Conservation (phyloP, 1,140 invertebrate species). For the Colletes latitarsis region DNA sequence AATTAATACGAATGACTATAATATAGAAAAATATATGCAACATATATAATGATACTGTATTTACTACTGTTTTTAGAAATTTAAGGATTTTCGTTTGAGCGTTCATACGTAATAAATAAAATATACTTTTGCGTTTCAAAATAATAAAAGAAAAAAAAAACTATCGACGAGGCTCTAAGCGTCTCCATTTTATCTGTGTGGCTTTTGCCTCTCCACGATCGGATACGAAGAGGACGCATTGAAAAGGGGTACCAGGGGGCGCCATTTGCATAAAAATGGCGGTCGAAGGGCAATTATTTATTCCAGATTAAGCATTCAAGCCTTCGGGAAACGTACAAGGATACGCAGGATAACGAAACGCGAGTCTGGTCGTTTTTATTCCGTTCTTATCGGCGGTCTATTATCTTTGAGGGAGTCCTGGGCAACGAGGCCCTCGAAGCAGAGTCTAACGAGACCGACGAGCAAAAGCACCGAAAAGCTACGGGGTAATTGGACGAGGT, state of each 20-base stretch:
- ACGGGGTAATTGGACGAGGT: constrained; percentile 11
- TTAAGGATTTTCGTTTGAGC: too few relatives aligned
- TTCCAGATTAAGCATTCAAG: neutral
- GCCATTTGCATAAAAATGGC: constrained; percentile 4
- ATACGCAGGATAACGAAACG: neutral
- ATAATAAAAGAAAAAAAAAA: neutral
- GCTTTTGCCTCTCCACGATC: neutral
- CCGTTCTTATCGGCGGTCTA: neutral
- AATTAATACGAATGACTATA: too few relatives aligned
- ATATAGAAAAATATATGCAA: too few relatives aligned
- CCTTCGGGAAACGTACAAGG: too few relatives aligned
- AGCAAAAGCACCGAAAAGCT: neutral
- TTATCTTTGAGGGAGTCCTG: neutral
- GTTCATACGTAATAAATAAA: too few relatives aligned
- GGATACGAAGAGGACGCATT: too few relatives aligned
- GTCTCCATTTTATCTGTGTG: neutral
- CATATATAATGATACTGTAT: too few relatives aligned
- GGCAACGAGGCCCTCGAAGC: neutral
- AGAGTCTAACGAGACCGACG: constrained; percentile 1
- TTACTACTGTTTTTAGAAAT: too few relatives aligned
- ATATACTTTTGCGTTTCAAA: too few relatives aligned
- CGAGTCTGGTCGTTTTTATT: neutral
- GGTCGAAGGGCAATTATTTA: neutral
- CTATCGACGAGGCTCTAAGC: neutral
- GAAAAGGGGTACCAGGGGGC: neutral